Evolutionary conservation across 1,140 invertebrate species (phyloP).

Genomic region (Heliconius nattereri): DNA sequence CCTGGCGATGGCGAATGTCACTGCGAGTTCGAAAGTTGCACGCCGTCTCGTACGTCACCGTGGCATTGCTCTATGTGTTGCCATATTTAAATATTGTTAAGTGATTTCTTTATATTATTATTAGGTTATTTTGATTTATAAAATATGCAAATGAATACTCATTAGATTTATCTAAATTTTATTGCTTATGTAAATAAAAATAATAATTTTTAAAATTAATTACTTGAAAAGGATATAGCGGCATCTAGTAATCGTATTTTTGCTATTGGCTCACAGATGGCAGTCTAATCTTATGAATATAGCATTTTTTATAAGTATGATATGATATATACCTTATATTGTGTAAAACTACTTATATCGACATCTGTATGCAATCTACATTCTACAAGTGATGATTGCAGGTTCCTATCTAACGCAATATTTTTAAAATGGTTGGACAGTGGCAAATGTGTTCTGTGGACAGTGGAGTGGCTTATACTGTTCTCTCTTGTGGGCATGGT

Average conservation of each 20-base stretch:
- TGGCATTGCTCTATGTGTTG: conserved; percentile 18
- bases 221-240: background rate
- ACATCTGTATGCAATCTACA: too few relatives aligned
- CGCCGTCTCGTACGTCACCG: conserved; percentile 47
- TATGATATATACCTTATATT: too few relatives aligned
- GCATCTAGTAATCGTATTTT: background rate
- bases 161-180: too few relatives aligned
- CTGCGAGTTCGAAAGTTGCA: conserved; percentile 68
- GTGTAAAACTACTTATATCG: too few relatives aligned
- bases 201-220: background rate
- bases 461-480: too few relatives aligned
- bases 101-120: background rate
- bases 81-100: conserved; percentile 21
- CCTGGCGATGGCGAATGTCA: conserved; percentile 66
- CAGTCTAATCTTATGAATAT: background rate
- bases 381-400: too few relatives aligned
- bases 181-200: background rate
- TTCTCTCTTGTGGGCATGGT: too few relatives aligned
- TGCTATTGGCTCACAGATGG: background rate
- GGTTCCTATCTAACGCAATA: too few relatives aligned
- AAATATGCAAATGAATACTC: too few relatives aligned
- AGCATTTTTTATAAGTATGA: too few relatives aligned
- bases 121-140: background rate
- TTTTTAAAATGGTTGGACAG: too few relatives aligned
- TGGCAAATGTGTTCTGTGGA: too few relatives aligned